Evolutionary conservation across 2,113 vertebrate species (phyloP).

Genomic region (Panthera uncia): DNA sequence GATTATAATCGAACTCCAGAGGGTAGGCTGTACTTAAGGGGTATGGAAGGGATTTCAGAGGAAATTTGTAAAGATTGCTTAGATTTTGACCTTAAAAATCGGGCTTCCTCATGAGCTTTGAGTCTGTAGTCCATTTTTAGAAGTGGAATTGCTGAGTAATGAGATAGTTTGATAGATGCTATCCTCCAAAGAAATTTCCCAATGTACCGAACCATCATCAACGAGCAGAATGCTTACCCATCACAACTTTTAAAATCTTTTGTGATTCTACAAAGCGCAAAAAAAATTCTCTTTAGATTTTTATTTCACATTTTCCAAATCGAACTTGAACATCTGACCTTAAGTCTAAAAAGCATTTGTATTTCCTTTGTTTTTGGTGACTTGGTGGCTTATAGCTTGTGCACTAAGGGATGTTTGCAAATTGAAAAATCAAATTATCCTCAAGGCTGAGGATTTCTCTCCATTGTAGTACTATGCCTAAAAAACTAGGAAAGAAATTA

Average conservation of each 20-base stretch:
- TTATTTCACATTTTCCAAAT: slow-evolving; percentile 19
- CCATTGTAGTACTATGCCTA: background rate
- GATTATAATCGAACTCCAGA: background rate
- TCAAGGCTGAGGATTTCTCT: background rate
- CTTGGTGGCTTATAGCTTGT: background rate
- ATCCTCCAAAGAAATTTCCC: background rate
- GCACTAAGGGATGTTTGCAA: background rate
- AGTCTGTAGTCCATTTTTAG: background rate
- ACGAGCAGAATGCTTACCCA: background rate
- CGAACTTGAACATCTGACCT: background rate
- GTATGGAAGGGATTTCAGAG: background rate
- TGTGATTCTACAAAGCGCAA: background rate
- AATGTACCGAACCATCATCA: background rate
- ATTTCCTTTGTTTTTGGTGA: background rate
- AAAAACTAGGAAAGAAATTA: background rate
- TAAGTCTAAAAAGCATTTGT: background rate
- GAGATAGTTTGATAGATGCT: background rate
- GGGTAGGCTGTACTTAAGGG: background rate
- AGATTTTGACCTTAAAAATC: background rate
- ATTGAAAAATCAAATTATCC: background rate
- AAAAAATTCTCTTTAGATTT: background rate
- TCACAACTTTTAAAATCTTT: background rate
- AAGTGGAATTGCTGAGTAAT: background rate
- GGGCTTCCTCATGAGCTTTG: background rate
- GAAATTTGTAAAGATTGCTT: background rate